Evolutionary conservation across 2,113 vertebrate species (phyloP), one percentile per base, ranked within the genome.

Genomic region (Mus spicilegus): DNA sequence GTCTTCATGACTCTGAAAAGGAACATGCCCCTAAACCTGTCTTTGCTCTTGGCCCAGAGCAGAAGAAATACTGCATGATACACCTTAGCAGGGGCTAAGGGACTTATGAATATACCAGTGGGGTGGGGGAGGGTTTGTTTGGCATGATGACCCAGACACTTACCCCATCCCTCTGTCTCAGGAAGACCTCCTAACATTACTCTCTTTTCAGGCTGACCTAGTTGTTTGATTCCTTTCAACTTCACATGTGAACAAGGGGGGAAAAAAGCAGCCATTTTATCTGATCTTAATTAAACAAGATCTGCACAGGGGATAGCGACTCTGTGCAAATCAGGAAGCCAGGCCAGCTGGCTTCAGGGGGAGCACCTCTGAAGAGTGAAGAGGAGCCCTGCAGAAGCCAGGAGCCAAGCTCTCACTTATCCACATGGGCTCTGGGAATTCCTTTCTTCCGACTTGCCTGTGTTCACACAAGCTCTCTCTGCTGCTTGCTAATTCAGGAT

Each of bases 271-370:
- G 89, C 72, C 10, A 36, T 97, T 96, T 96, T 89, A 95, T 97
- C 93, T 93, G 72, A 73, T 93, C 93, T 97, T 97, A 96, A 97
- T 95, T 97, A 96, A 97, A 96, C 90, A 96, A 36, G 39, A 90
- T 96, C 51, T 67, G 80, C 80, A 36, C 20, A 39, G 72, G 87
- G 39, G 72, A 91, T 54, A 81, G 69, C n/a, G 49, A 16, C 70
- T 88, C 69, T 26, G 67, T 24, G 75, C 58, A 54, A 72, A 89
- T 36, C 9, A 20, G 17, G 78, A 87, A 73, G 61, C 0, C 0
- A 73, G 56, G 61, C n/a, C 86, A 36, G 75, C 70, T 12, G 75
- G 49, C 20, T 46, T 80, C 54, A 72, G 81, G 2, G 42, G 51
- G 63, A 82, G 19, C 0, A 14, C 20, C 36, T 92, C 51, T 49